phyloP scores from a whole-genome alignment of 2,113 vertebrate genomes.

The Epinephelus lanceolatus region DNA sequence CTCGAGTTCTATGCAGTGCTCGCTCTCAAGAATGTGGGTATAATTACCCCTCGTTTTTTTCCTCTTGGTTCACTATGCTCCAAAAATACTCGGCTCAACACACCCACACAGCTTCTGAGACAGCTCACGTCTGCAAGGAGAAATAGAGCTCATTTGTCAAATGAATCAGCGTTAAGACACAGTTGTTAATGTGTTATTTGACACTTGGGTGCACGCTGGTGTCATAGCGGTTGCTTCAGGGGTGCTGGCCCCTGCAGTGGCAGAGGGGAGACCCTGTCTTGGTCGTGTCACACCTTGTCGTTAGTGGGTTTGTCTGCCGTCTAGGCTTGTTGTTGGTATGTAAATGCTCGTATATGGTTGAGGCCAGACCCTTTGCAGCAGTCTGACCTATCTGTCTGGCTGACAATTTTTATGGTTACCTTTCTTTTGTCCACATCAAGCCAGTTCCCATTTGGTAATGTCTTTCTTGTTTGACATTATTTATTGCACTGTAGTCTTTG shows the following conservation, averaged over 20 bases:
- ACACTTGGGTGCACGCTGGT: conserved; percentile 44
- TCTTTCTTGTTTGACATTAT: conserved; percentile 6
- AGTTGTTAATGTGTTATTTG: conserved; percentile 46
- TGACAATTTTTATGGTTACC: conserved; percentile 15
- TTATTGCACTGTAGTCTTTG: neutral
- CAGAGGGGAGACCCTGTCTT: conserved; percentile 53
- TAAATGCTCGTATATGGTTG: conserved; percentile 66
- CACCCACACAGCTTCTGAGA: conserved; percentile 16
- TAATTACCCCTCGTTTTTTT: conserved; percentile 66
- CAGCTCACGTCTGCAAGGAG: conserved; percentile 28
- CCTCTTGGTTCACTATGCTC: conserved; percentile 43
- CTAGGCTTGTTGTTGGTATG: conserved; percentile 82
- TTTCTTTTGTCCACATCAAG: conserved; percentile 32
- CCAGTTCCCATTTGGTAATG: neutral
- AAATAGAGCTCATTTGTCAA: conserved; percentile 24
- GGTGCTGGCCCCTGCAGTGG: conserved; percentile 45
- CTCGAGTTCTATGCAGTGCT: conserved; percentile 5
- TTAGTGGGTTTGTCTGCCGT: conserved; percentile 73
- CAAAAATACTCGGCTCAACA: conserved; percentile 59
- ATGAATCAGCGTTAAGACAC: conserved; percentile 21
- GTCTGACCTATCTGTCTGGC: conserved; percentile 29
- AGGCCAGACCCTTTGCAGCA: conserved; percentile 42
- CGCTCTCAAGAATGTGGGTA: conserved; percentile 59
- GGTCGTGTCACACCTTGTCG: conserved; percentile 77
- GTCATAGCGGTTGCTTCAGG: conserved; percentile 38